Base-by-base conservation (phyloP, 2,113 vertebrate species). In the Stomatorhinus ivindoensis region DNA sequence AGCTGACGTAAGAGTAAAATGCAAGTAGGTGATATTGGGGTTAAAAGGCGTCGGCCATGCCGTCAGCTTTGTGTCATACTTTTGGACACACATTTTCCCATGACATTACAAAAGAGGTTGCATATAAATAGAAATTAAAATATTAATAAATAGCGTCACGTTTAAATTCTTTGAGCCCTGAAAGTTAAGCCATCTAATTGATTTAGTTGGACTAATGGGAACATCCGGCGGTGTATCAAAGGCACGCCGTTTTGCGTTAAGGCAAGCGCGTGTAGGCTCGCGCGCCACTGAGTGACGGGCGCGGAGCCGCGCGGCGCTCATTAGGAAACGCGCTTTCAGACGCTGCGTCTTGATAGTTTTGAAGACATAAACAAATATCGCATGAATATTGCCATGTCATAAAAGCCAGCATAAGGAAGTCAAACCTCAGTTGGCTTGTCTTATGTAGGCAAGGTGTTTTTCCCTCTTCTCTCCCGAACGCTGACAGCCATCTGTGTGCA, bases 401-500 rank as follows among this genome's bases (percentile, higher is more conserved):
- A 94, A 91, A 89, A 94, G 93, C 87, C 91, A 95, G 94, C 95
- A 95, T 94, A 95, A 95, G 94, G 95, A 95, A 94, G 92, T 94
- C 94, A 95, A 95, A 95, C 94, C 94, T 95, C 95, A 94, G 96
- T 95, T 96, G 95, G 95, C 95, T 95, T 93, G 94, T 95, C 94
- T 95, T 94, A 93, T 90, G 93, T 92, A 95, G 93, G 91, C 90
- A 87, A 85, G 93, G 94, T 93, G 35, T 82, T 76, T 91, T 89
- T 69, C 90, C 3, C 21, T 13, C 82, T 58, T 39, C n/a, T 94
- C 94, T 94, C 94, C 95, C 94, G 94, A 95, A 95, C 93, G 92
- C 93, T 96, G 95, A 96, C 96, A 96, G 94, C 96, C 95, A 96
- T 96, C 95, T 96, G 96, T 94, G 95, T 94, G 93, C 94, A 94